Percentiles rank a stretch among this genome's conserved stretches.
phyloP scores from a whole-genome alignment of 1,140 invertebrate genomes.

The Daktulosphaira vitifoliae region DNA sequence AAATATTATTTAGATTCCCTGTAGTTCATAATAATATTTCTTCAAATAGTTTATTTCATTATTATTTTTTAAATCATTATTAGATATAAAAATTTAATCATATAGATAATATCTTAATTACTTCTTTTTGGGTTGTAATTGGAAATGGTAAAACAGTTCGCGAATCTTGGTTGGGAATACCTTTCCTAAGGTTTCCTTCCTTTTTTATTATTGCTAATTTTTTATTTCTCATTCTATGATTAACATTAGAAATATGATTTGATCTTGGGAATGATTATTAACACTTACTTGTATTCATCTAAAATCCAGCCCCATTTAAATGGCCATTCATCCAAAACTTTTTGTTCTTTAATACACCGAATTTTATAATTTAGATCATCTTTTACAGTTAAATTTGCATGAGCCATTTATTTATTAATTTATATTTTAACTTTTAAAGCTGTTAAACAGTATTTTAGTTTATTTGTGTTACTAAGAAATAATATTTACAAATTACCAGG shows the following conservation, averaged over 20 bases:
- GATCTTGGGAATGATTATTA: too few species aligned
- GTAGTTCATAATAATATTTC: too few species aligned
- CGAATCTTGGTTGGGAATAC: neutral
- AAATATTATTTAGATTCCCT: too few species aligned
- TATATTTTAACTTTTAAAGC: too few species aligned
- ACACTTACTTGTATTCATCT: conserved; percentile 11
- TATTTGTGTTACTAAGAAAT: too few species aligned
- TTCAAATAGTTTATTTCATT: too few species aligned
- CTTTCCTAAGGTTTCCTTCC: neutral
- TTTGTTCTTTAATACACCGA: conserved; percentile 1
- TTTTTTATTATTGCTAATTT: neutral
- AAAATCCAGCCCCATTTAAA: conserved; percentile 7
- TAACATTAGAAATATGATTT: too few species aligned
- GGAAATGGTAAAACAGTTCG: conserved; percentile 13
- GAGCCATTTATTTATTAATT: conserved; percentile 3
- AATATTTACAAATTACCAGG: too few species aligned
- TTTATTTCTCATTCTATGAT: neutral
- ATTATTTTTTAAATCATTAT: too few species aligned
- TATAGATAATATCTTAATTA: neutral
- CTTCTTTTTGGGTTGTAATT: conserved; percentile 11
- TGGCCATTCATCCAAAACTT: conserved; percentile 13
- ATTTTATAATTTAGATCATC: neutral
- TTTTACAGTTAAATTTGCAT: neutral
- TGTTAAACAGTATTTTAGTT: too few species aligned
- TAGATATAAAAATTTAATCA: too few species aligned